Evolutionary conservation across 2,797 vertebrate species (phyloP).

Genomic region (Microctenopoma lineatum): DNA sequence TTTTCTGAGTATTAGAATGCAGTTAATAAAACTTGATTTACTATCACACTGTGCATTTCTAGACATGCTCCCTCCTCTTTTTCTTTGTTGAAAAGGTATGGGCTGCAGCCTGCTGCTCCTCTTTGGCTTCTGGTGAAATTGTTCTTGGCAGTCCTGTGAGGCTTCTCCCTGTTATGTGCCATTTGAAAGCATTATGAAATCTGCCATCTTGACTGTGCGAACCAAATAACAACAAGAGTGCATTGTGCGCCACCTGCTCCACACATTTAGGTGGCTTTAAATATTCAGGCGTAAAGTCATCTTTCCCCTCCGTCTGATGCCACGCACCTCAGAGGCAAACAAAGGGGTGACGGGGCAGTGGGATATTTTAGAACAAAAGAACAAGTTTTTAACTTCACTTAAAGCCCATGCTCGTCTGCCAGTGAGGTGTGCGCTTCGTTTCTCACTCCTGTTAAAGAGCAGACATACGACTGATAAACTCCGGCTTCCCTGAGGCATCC

Average conservation of each 20-base stretch:
- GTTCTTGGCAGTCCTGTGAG: slow-evolving; percentile 79
- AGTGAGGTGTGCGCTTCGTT: slow-evolving; percentile 30
- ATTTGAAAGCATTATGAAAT: slow-evolving; percentile 85
- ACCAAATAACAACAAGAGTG: slow-evolving; percentile 85
- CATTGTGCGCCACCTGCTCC: slow-evolving; percentile 85
- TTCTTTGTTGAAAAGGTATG: slow-evolving; percentile 67
- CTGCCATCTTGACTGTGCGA: slow-evolving; percentile 81
- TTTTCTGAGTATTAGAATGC: slow-evolving; percentile 32
- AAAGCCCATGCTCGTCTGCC: slow-evolving; percentile 5
- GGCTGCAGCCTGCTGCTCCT: slow-evolving; percentile 72
- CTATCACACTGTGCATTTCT: slow-evolving; percentile 26
- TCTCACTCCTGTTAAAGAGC: slow-evolving; percentile 58
- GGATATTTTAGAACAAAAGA: slow-evolving; percentile 19
- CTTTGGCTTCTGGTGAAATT: slow-evolving; percentile 75
- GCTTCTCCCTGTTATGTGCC: slow-evolving; percentile 79
- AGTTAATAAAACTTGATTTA: slow-evolving; percentile 37
- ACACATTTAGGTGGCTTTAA: slow-evolving; percentile 82
- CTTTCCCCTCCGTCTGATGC: slow-evolving; percentile 73
- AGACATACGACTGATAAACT: slow-evolving; percentile 57
- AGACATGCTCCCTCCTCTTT: slow-evolving; percentile 42
- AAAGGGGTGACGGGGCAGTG: not conserved
- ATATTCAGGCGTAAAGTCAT: slow-evolving; percentile 80
- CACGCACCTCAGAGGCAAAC: slow-evolving; percentile 38
- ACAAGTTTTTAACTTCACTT: slow-evolving; percentile 18
- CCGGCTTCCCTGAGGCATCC: slow-evolving; percentile 47